Conservation (phyloP, 2,888 invertebrate genomes). For the Drosophila robusta region DNA sequence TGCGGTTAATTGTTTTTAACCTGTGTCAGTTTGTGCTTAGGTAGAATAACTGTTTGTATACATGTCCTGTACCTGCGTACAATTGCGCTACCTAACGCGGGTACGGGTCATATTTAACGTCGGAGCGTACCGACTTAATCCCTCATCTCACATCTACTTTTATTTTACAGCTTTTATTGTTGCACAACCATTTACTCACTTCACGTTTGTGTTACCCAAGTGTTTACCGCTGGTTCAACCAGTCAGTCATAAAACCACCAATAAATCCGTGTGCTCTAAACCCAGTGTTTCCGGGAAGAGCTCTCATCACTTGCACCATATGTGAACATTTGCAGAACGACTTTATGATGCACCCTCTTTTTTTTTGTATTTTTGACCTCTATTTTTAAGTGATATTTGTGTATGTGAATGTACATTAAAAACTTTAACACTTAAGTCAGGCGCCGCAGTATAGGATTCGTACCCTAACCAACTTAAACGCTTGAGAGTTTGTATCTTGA, state of each 20-base stretch:
- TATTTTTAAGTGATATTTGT: constrained; percentile 28
- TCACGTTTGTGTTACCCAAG: neutral
- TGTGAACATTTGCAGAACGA: neutral
- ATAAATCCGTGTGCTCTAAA: neutral
- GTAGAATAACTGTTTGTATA: constrained; percentile 9
- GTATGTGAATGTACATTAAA: constrained; percentile 27
- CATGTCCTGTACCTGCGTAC: constrained; percentile 18
- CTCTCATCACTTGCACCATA: neutral
- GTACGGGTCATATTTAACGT: constrained; percentile 24
- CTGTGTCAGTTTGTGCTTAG: constrained; percentile 9
- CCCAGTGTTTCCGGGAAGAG: neutral
- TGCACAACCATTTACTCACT: neutral
- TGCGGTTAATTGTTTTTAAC: constrained; percentile 6
- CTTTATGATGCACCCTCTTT: constrained; percentile 1
- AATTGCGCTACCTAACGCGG: neutral
- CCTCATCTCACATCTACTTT: constrained; percentile 7
- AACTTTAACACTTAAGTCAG: constrained; percentile 15
- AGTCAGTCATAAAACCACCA: neutral
- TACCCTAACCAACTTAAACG: too few species aligned
- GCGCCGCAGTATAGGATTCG: constrained; percentile 23
- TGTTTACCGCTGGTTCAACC: neutral
- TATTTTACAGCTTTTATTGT: constrained; percentile 7
- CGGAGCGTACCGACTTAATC: constrained; percentile 22
- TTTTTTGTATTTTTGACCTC: neutral
- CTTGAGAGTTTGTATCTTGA: neutral